These are phyloP conservation scores for Myotis planiceps DNA, from an alignment of 2,797 vertebrate genomes.

Conservation along the genomic window DNA sequence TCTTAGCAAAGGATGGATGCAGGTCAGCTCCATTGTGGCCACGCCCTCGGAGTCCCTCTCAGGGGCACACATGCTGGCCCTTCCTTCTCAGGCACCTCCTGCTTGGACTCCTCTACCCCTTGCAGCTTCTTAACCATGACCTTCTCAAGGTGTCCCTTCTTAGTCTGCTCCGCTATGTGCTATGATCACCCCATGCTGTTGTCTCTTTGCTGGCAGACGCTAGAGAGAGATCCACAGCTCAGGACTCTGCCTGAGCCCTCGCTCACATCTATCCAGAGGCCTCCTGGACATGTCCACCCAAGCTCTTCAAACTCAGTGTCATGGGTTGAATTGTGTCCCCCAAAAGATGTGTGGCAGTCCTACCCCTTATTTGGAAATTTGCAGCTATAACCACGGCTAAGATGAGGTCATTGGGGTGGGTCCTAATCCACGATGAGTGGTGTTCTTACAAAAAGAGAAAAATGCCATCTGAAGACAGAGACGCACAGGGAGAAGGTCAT, in stretches of 20 bases:
- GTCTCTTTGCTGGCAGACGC: neutral
- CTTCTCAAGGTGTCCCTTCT: neutral
- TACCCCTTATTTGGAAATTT: slow-evolving; percentile 15
- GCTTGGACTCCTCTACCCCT: neutral
- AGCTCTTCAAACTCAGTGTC: neutral
- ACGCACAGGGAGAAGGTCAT: neutral
- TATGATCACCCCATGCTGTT: neutral
- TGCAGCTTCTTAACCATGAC: neutral
- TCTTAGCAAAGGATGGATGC: neutral
- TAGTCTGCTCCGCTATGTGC: neutral
- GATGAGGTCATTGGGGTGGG: neutral
- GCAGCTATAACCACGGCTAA: neutral
- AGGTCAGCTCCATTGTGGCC: neutral
- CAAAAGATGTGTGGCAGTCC: neutral
- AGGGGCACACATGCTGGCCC: too few relatives aligned
- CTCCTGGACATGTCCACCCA: neutral
- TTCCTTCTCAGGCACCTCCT: neutral
- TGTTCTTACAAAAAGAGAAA: neutral
- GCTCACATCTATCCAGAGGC: too few relatives aligned
- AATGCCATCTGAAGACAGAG: neutral
- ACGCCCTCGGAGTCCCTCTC: neutral
- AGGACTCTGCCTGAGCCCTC: neutral
- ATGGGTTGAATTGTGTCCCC: neutral
- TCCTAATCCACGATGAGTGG: neutral
- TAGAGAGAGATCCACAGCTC: neutral